Evolutionary conservation across 2,113 vertebrate species (phyloP), one percentile per base, ranked within the genome.

Genomic region (Pomatostomus ruficeps): DNA sequence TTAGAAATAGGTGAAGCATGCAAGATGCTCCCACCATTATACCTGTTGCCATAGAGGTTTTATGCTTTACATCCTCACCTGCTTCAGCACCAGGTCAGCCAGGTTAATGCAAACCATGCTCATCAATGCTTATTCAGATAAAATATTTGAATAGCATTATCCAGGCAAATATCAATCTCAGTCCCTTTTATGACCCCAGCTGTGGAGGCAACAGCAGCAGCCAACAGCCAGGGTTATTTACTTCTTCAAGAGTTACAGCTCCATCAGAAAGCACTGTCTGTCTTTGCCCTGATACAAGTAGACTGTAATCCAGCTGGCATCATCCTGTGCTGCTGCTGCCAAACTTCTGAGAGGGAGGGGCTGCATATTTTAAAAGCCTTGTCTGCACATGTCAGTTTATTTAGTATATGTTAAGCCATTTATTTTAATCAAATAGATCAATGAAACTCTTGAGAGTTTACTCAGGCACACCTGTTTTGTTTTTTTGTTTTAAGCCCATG

Each of bases 391-490:
- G 94, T 93, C 68, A 74, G 88, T 91, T 95, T 91, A 90, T 94
- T 96, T 73, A 90, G 75, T 83, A 59, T 91, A 94, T 43, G 67
- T 71, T 74, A 75, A 89, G 63, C 70, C 46, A 3, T 92, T 95
- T 90, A 93, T 97, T 94, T 91, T 95, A 93, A 96, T 93, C 94
- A 90, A 91, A 92, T 76, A 91, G 79, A 88, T 93, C 91, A 94
- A 83, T 94, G 71, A 76, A 88, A 70, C 42, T 58, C 71, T 78
- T 62, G 72, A 88, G 74, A 73, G 38, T 93, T 95, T 94, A 76
- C 81, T 76, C 75, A 93, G 59, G 88, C 88, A 91, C 92, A 96
- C 94, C 94, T 97, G 96, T 68, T 89, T 49, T 76, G 36, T 4
- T 29, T 86, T 91, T 91, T 91, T 67, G 79, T 93, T 94, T 91